Evolutionary conservation across 2,797 vertebrate species (phyloP), one percentile per base, ranked within the genome.

Genomic region (Typhlichthys eigenmanni): DNA sequence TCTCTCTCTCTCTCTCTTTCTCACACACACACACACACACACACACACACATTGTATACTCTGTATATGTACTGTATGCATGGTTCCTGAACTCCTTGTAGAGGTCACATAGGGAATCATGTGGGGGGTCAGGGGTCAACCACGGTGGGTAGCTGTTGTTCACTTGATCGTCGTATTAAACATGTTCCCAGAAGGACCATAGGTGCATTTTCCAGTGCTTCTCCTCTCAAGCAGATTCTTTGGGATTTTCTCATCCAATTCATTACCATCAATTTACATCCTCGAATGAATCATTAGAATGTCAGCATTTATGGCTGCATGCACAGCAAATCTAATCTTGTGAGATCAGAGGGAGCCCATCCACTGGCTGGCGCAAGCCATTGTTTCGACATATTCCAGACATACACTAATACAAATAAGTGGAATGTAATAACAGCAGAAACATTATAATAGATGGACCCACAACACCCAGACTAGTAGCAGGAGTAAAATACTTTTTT

Each of bases 401-500:
- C 34, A 9, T 9, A 9, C 34, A 9, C 34, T 24, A 24, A 24
- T 24, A 24, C 24, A 24, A 24, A 24, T 24, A 24, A 24, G 24
- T 24, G 24, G 24, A 38, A 38, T 38, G 34, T 8, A 38, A 38
- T 38, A 7, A 38, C 34, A 38, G 34, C 34, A 38, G 34, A 9
- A 9, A 38, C 32, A 47, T 83, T 79, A 79, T 85, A 84, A 89
- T 89, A 85, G 84, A 79, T 79, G 84, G 86, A 89, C 82, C 85
- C 68, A 60, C 80, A 89, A 91, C 89, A 94, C 91, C 90, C 92
- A 72, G 53, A 86, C 87, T 91, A 90, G 91, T 91, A 93, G 92
- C 91, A 94, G 88, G 91, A 91, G 92, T 93, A 86, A 93, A 93
- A 94, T 93, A 88, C 93, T 24, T 19, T 19, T 19, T 24, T 24